A percentile compares a stretch with the other conserved stretches of the same genome.
These are phyloP conservation scores for Epizoanthus stellaris DNA, from an alignment of 92 coral and sea anemone genomes.

Conservation along the genomic window DNA sequence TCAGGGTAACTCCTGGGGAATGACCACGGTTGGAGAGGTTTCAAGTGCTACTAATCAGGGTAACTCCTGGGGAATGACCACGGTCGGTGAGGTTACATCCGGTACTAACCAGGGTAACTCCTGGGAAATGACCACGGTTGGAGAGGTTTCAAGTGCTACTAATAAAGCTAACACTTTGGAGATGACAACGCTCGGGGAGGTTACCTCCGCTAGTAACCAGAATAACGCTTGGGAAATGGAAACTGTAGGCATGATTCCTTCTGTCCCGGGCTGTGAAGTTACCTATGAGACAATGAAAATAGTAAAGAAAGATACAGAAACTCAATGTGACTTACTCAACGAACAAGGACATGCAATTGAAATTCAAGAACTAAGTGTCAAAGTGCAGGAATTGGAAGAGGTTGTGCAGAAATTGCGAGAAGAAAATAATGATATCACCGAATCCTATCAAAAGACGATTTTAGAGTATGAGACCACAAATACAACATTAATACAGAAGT, in stretches of 20 bases:
- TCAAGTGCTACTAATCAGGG: too few species aligned
- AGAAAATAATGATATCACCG: neutral
- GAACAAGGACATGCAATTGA: neutral
- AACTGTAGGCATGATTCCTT: neutral
- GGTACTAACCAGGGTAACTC: neutral
- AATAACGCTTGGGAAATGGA: neutral
- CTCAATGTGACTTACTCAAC: conserved; percentile 9
- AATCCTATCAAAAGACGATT: neutral
- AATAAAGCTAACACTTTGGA: neutral
- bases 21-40: too few species aligned
- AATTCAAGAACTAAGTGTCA: neutral
- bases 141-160: neutral
- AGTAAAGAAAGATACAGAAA: neutral
- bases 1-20: neutral
- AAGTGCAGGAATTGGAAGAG: neutral
- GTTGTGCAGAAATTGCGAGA: neutral
- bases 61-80: neutral
- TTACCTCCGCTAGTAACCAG: neutral
- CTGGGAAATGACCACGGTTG: neutral
- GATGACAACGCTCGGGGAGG: neutral
- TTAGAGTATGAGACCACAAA: neutral
- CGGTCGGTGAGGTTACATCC: neutral
- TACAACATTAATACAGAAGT: neutral
- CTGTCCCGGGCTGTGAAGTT: neutral
- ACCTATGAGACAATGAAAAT: neutral